Base-by-base conservation (phyloP, 2,888 invertebrate genomes). In the Hyles lineata region DNA sequence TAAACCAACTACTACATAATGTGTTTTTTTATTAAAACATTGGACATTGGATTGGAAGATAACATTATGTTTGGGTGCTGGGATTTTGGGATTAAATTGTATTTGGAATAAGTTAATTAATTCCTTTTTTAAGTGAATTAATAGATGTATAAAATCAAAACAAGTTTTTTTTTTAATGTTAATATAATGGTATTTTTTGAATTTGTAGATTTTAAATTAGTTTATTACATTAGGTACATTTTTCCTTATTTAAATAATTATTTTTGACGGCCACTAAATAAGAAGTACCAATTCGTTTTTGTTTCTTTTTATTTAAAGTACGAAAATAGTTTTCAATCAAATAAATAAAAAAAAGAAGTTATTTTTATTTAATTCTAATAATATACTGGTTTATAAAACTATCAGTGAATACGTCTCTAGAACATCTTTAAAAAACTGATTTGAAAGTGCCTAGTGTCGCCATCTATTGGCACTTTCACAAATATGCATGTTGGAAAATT, bases 1-100 rank as follows among this genome's bases (percentile, higher is more conserved):
- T 87, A 78, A 80, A 78, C 81, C 80, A 86, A 89, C 91, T 90
- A 89, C 90, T 88, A 84, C 83, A 86, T 90, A 88, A 90, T 35
- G 52, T 89, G 87, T 89, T 83, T 91, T 91, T 90, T 91, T 91
- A 87, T 89, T 87, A 78, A 83, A 85, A 71, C 55, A 32, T 71
- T 60, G 67, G 50, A 67, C 23, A 50, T 50, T 23, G 50, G 43
- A 67, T 67, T 17, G n/a, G 19, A 21, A 43, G 67, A 67, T 67
- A 50, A 67, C 67, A 67, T 23, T 43, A 50, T 67, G 67, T 67
- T 67, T 23, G 59, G 52, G 52, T 67, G 32, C 70, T 35, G 32
- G 61, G 61, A 71, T 62, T 70, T 72, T 69, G 69, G 35, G 29
- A 55, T 58, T 58, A 25, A 70, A 55, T 50, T 32, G 29, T 70